A percentile compares a stretch with the other conserved stretches of the same genome.
Evolutionary conservation across 1,140 invertebrate species (phyloP).

Genomic region (Cydia fagiglandana): DNA sequence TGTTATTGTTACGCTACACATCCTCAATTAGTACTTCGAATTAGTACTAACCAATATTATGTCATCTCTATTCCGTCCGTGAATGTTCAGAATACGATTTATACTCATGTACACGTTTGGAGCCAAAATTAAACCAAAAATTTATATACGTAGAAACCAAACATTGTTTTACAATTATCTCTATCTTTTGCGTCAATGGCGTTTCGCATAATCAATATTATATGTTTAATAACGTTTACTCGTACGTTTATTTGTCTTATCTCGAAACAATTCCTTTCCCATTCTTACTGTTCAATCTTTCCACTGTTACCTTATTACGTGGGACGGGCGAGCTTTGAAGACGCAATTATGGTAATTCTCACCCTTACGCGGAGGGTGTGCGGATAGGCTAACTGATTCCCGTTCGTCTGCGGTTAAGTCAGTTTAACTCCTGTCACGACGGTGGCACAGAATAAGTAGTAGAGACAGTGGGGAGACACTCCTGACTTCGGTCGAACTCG

Average conservation of each 20-base stretch:
- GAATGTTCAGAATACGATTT: neutral
- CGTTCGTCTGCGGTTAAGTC: neutral
- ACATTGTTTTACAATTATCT: too few relatives aligned
- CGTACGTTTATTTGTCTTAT: too few relatives aligned
- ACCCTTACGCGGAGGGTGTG: constrained; percentile 22
- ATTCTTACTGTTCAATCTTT: neutral
- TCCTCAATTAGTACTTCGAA: constrained; percentile 8
- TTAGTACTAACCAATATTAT: constrained; percentile 9
- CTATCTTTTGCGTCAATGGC: too few relatives aligned
- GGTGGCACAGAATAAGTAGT: neutral
- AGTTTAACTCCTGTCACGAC: neutral
- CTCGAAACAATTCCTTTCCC: neutral
- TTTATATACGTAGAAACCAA: too few relatives aligned
- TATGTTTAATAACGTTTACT: too few relatives aligned
- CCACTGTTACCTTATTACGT: constrained; percentile 23
- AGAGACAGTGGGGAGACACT: too few relatives aligned
- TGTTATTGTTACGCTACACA: constrained; percentile 5
- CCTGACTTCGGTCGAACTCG: too few relatives aligned
- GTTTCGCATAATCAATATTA: too few relatives aligned
- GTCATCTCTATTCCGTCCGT: neutral
- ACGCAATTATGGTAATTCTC: constrained; percentile 30
- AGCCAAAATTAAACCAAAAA: too few relatives aligned
- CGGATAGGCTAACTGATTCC: neutral
- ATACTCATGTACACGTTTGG: neutral
- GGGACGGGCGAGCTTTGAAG: constrained; percentile 21